Evolutionary conservation across 2,113 vertebrate species (phyloP).

Genomic region (Ctenodactylus gundi): DNA sequence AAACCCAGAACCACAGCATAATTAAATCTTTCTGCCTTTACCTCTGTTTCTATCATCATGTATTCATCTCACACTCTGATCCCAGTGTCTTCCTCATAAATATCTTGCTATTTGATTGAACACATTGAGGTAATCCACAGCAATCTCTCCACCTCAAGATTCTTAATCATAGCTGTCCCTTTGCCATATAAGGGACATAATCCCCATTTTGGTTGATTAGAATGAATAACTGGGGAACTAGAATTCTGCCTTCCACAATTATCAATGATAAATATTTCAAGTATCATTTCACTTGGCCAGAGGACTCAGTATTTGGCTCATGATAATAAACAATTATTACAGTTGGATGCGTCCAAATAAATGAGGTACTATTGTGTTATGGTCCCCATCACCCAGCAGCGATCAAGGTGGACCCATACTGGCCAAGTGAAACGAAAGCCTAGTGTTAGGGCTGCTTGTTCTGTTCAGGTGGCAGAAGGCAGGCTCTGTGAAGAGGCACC

Average conservation of each 20-base stretch:
- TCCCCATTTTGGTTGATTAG: not conserved
- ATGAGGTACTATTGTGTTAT: not conserved
- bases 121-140: not conserved
- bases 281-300: not conserved
- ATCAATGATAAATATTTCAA: not conserved
- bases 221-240: not conserved
- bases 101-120: not conserved
- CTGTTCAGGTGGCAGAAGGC: not conserved
- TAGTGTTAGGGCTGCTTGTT: fast-evolving
- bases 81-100: not conserved
- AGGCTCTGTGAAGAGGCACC: not conserved
- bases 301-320: not conserved
- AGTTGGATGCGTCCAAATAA: not conserved
- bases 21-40: not conserved
- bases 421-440: not conserved
- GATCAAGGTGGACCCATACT: not conserved
- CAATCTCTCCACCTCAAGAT: not conserved
- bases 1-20: not conserved
- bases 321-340: not conserved
- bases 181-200: not conserved
- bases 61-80: not conserved
- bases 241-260: not conserved
- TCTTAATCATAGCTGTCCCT: not conserved
- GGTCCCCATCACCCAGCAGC: not conserved
- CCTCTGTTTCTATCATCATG: not conserved